phyloP scores from a whole-genome alignment of 2,113 vertebrate genomes.

The Zingel zingel region DNA sequence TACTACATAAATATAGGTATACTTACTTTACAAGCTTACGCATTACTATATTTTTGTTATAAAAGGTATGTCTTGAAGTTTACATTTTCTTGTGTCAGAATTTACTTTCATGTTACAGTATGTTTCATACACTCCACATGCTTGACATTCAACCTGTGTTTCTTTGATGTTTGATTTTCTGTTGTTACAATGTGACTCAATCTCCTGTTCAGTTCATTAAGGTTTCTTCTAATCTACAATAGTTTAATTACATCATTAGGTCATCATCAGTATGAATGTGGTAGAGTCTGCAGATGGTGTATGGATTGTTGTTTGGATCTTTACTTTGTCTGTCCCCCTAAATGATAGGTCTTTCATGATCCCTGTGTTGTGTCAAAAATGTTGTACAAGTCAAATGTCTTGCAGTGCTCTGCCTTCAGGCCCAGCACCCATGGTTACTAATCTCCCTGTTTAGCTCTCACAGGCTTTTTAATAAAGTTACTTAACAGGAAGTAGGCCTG shows the following conservation, averaged over 20 bases:
- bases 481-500: constrained; percentile 21
- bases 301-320: not conserved
- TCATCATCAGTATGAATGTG: not conserved
- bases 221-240: not conserved
- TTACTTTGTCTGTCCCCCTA: not conserved
- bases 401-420: constrained; percentile 36
- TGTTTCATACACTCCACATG: not conserved
- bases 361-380: not conserved
- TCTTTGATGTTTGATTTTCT: not conserved
- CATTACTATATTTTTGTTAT: not conserved
- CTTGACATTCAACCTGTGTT: not conserved
- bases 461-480: constrained; percentile 61
- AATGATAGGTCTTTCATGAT: constrained; percentile 8
- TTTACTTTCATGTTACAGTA: not conserved
- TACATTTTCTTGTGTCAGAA: not conserved
- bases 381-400: constrained; percentile 31
- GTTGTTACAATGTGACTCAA: not conserved
- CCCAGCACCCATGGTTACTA: constrained; percentile 61
- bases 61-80: not conserved
- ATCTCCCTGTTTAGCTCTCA: constrained; percentile 53
- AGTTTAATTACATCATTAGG: not conserved
- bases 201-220: not conserved
- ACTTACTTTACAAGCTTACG: not conserved
- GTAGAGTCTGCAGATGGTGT: not conserved
- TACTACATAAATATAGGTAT: no score